These are phyloP conservation scores for Xanthia togata DNA, from an alignment of 2,888 invertebrate species.

Conservation along the genomic window DNA sequence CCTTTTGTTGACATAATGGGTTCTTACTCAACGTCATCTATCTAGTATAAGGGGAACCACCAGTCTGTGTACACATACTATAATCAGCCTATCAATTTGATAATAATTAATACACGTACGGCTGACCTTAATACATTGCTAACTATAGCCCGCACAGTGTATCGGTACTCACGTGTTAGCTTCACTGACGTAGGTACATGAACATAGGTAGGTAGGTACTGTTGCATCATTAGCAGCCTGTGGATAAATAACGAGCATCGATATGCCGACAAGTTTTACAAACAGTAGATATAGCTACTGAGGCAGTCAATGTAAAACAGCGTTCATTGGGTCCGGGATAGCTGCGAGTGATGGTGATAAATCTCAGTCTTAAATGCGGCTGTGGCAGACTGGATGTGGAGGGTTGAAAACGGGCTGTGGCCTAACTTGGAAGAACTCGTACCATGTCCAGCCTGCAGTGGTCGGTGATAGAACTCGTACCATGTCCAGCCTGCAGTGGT, in stretches of 20 bases:
- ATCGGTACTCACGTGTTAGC: not conserved
- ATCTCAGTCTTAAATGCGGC: not conserved
- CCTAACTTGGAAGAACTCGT: not conserved
- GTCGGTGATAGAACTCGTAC: too few species aligned
- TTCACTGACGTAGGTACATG: not conserved
- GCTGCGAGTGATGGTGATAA: not conserved
- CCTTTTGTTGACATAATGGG: too few species aligned
- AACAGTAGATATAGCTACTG: not conserved
- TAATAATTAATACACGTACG: not conserved
- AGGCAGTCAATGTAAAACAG: too few species aligned
- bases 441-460: too few species aligned
- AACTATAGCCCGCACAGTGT: not conserved
- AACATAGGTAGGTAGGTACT: not conserved
- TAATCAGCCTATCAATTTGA: not conserved
- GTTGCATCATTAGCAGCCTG: conserved; percentile 6
- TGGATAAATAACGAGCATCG: not conserved
- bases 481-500: too few species aligned
- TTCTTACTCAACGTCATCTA: not conserved
- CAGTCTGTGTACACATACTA: not conserved
- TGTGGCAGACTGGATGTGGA: not conserved
- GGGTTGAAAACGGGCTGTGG: not conserved
- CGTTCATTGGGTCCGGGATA: not conserved
- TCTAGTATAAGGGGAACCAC: not conserved
- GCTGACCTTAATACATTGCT: not conserved
- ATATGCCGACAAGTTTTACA: not conserved